Base-by-base conservation (phyloP, 2,113 vertebrate genomes). In the Blennius ocellaris region DNA sequence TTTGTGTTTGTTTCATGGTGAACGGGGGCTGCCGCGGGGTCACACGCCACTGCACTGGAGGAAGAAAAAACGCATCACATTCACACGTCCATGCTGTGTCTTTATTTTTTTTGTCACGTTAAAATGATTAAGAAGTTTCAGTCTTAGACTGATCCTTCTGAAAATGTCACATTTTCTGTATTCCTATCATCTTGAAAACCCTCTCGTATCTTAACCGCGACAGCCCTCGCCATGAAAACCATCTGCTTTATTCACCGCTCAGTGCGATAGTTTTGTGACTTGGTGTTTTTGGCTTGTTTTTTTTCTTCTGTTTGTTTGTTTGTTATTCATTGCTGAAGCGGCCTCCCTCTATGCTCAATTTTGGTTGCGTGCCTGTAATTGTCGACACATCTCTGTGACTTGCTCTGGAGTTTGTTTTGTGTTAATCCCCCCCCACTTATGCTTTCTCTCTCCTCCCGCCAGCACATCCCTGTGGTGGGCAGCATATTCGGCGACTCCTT, bases 401-500 rank as follows among this genome's bases (percentile, higher is more conserved):
- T 40, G 37, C 11, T 75, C 40, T 64, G 30, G 68, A 50, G 5
- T 71, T n/a, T n/a, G n/a, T n/a, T n/a, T n/a, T n/a, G n/a, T n/a
- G n/a, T n/a, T n/a, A n/a, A n/a, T n/a, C n/a, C n/a, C n/a, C n/a
- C n/a, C n/a, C n/a, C n/a, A n/a, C n/a, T n/a, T n/a, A n/a, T n/a
- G n/a, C 21, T 30, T 30, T 58, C 4, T 56, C 21, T 14, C 17
- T 47, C n/a, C 92, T 88, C 88, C 80, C 85, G 92, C 43, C 94
- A 98, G 97, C 97, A 99, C 91, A 96, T 96, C 57, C 96, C 97
- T 51, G 94, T 96, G 63, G 94, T 98, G 89, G 95, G 96, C 86
- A 96, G 96, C 76, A 95, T 98, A 90, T 99, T 98, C 84, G 97
- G 96, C 70, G 98, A 99, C 81, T 96, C 97, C 7, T 99, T 95